phyloP scores from a whole-genome alignment of 2,113 vertebrate genomes.

The Piprites chloris region DNA sequence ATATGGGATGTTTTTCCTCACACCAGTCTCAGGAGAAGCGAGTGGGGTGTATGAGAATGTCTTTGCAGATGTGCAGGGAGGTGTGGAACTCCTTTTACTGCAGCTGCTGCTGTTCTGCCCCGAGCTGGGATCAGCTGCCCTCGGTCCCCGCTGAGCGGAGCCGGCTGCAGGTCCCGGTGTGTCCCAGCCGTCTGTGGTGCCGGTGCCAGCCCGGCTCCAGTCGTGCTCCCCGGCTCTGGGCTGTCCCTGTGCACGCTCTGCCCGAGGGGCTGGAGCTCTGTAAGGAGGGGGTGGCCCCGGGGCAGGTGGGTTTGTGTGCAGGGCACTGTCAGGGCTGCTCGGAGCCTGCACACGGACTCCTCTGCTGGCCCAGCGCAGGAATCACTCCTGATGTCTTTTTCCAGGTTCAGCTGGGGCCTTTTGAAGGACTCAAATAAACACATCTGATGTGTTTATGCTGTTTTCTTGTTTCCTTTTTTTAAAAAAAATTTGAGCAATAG shows the following conservation, averaged over 20 bases:
- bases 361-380: not conserved
- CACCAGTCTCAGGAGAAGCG: not conserved
- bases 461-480: not conserved
- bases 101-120: not conserved
- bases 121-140: not conserved
- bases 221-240: too few relatives aligned
- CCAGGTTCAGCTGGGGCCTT: not conserved
- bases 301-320: not conserved
- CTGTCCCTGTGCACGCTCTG: too few relatives aligned
- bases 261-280: too few relatives aligned
- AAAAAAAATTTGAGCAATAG: not conserved
- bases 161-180: too few relatives aligned
- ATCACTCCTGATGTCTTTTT: not conserved
- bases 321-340: not conserved
- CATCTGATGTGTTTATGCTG: not conserved
- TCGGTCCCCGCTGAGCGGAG: not conserved
- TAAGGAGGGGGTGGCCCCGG: too few relatives aligned
- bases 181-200: too few relatives aligned
- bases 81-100: not conserved
- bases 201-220: too few relatives aligned
- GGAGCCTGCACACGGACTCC: not conserved
- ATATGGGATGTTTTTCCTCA: not conserved
- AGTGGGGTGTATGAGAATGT: fast-evolving
- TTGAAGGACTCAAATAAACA: not conserved
- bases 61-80: not conserved